Evolutionary conservation across 1,140 invertebrate species (phyloP), one percentile per base, ranked within the genome.

Genomic region (Goniozus legneri): DNA sequence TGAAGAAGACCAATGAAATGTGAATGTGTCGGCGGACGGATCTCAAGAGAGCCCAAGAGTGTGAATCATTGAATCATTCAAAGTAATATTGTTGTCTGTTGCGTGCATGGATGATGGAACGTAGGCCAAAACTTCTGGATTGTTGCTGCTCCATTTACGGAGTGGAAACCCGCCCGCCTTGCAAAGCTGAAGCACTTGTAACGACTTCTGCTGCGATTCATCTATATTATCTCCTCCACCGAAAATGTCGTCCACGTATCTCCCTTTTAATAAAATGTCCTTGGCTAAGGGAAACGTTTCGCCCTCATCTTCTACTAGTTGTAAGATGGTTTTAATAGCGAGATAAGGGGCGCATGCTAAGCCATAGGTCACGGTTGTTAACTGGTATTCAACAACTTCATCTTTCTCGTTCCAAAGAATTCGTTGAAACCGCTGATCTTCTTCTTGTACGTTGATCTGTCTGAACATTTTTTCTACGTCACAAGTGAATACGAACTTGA

Each of bases 391-490:
- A 8, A 13, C 2, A 2, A 45, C 12, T 2, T 35, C 19, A 13
- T 3, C 4, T 16, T 39, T 6, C n/a, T 33, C 15, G 20, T 40
- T 42, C 44, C 44, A 52, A 13, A 47, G 31, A 30, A 52, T 52
- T 10, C 14, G 34, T 18, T 52, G 43, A 30, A 43, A 8, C 8
- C 13, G 16, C 35, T 40, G 19, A 14, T 52, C 40, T 13, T 34
- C 34, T 8, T 39, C 39, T 34, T 47, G 40, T 12, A 47, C n/a
- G 1, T 18, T 1, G 8, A 52, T 40, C 12, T 52, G 44, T n/a
- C 50, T 21, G 21, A 52, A 47, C 44, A 52, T 52, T 14, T 52
- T 46, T 10, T 39, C 10, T n/a, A 36, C 10, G 15, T 36, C 34
- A n/a, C n/a, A n/a, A n/a, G n/a, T n/a, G n/a, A n/a, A n/a, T n/a